Conservation (phyloP, 2,113 vertebrate species). For the Mesembrinibis cayennensis region DNA sequence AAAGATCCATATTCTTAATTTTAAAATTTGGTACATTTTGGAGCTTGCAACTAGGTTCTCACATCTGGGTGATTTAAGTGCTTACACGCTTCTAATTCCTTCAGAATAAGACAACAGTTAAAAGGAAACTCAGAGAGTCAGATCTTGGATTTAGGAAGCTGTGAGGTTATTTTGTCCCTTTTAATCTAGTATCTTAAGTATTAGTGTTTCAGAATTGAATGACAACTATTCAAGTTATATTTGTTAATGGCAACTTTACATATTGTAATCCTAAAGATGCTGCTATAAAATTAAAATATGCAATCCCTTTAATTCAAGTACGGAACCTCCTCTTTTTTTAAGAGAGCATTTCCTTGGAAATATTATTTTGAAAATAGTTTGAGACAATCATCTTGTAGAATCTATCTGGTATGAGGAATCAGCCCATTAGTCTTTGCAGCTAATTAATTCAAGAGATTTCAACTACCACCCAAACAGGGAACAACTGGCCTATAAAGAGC, state of each 20-base stretch:
- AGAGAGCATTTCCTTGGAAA: not conserved
- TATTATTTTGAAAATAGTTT: not conserved
- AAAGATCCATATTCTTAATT: not conserved
- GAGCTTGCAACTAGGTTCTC: not conserved
- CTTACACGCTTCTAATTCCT: not conserved
- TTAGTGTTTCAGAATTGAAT: not conserved
- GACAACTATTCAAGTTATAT: not conserved
- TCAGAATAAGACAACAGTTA: not conserved
- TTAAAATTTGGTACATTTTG: not conserved
- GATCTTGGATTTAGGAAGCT: not conserved
- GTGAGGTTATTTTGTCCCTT: rapidly evolving
- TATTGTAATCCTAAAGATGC: not conserved
- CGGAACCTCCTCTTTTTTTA: not conserved
- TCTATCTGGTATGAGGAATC: not conserved
- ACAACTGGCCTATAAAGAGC: not conserved
- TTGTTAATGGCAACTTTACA: not conserved
- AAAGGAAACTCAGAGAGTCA: not conserved
- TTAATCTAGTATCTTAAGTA: not conserved
- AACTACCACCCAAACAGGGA: not conserved
- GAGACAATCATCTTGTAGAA: not conserved
- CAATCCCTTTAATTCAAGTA: not conserved
- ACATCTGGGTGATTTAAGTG: not conserved
- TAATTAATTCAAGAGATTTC: not conserved
- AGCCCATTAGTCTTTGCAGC: not conserved
- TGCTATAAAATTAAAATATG: not conserved